Evolutionary conservation across 2,113 vertebrate species (phyloP), one percentile per base, ranked within the genome.

Genomic region (Neoarius graeffei): DNA sequence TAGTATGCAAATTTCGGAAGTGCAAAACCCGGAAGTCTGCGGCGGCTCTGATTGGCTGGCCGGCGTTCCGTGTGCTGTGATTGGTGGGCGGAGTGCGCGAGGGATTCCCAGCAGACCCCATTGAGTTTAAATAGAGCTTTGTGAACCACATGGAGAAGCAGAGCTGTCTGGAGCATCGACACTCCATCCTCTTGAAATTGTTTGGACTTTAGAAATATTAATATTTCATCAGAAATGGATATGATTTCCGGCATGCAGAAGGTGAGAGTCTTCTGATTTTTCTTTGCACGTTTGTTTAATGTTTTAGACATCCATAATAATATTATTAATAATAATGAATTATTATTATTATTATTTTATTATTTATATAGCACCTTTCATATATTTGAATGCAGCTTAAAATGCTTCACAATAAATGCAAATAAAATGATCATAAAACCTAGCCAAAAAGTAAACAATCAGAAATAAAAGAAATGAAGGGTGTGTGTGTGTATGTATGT

Each of bases 241-340:
- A 17, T 92, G 89, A 93, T 90, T 85, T 74, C 93, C 54, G 93
- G 89, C 64, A 67, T 92, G 74, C 91, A 92, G 27, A 94, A 95
- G 94, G 95, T 95, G 92, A 84, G 93, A 57, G 84, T 48, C 1
- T 25, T 2, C 14, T 30, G 6, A 15, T 69, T 69, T 67, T 14
- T 30, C 1, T 14, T 4, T 6, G n/a, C n/a, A 27, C 2, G 17
- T 79, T 15, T 48, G 17, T 23, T 77, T 42, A 20, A 19, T 57
- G 10, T 57, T 80, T 57, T 79, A 1, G n/a, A 64, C 23, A 27
- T 11, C 3, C 27, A 15, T 13, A 30, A 14, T 14, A 42, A 42
- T 73, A 7, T 42, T 15, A 42, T 9, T 6, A 48, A 48, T 4
- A 2, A 0, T 48, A 15, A 79, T 52, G n/a, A n/a, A n/a, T n/a